A percentile compares a stretch with the other conserved stretches of the same genome.
These are phyloP conservation scores for Chrysina gloriosa DNA, from an alignment of 2,888 invertebrate genomes.

Conservation along the genomic window DNA sequence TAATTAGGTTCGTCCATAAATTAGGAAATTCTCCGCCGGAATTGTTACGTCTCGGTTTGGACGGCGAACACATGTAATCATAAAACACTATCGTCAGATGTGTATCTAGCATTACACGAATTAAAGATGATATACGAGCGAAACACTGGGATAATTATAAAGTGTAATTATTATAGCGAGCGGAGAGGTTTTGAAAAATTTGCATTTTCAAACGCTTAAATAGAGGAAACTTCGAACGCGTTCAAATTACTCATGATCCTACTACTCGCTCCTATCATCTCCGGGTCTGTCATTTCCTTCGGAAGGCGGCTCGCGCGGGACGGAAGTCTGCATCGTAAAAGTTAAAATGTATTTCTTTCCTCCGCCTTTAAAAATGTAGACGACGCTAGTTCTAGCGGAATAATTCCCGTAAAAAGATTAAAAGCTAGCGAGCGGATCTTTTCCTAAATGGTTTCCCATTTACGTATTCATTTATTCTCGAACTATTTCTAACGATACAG, in stretches of 20 bases:
- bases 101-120: background rate
- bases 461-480: constrained; percentile 1
- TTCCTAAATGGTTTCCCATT: constrained; percentile 4
- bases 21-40: constrained; percentile 1
- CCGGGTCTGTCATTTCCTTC: background rate
- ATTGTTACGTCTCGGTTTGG: background rate
- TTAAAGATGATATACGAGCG: background rate
- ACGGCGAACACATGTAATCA: background rate
- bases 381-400: background rate
- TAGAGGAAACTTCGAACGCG: background rate
- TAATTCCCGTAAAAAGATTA: constrained; percentile 4
- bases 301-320: background rate
- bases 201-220: constrained; percentile 4
- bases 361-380: background rate
- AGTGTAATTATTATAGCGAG: background rate
- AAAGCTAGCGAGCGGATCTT: constrained; percentile 3
- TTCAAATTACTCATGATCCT: background rate
- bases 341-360: background rate
- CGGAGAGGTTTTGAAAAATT: background rate
- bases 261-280: background rate
- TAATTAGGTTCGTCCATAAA: constrained; percentile 16
- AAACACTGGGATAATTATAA: background rate
- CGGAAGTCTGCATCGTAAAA: constrained; percentile 14
- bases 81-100: background rate
- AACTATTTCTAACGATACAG: background rate